phyloP scores from a whole-genome alignment of 2,888 invertebrate genomes.

The Branchipolynoe longqiensis region DNA sequence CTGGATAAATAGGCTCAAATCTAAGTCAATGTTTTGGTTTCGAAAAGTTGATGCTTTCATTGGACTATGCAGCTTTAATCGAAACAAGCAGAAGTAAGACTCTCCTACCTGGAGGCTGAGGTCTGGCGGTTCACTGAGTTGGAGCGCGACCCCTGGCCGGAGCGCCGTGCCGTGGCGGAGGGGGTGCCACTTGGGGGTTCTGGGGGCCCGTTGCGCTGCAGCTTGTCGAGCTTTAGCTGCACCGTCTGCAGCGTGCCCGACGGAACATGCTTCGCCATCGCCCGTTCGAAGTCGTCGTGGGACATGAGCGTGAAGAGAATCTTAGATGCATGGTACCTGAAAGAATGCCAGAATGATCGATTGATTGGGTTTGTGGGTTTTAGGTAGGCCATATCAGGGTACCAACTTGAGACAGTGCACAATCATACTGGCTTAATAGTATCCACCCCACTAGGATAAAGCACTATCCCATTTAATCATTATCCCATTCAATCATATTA shows the following conservation, averaged over 20 bases:
- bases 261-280: slow-evolving; percentile 90
- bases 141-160: slow-evolving; percentile 77
- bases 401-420: too few relatives aligned
- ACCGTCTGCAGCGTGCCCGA: slow-evolving; percentile 84
- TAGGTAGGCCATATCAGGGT: too few relatives aligned
- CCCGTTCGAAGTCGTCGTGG: slow-evolving; percentile 89
- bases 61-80: too few relatives aligned
- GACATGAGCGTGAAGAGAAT: slow-evolving; percentile 88
- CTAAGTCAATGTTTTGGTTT: too few relatives aligned
- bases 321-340: slow-evolving; percentile 73
- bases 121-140: slow-evolving; percentile 73
- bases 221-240: slow-evolving; percentile 88
- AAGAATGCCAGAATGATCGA: slow-evolving; percentile 11
- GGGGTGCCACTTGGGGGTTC: slow-evolving; percentile 71
- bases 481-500: too few relatives aligned
- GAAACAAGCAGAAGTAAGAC: too few relatives aligned
- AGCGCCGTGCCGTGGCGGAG: slow-evolving; percentile 76
- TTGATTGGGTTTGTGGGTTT: too few relatives aligned
- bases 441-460: too few relatives aligned
- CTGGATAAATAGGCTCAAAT: too few relatives aligned
- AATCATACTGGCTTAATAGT: too few relatives aligned
- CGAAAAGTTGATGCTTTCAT: too few relatives aligned
- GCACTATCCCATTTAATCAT: too few relatives aligned
- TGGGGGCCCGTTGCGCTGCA: slow-evolving; percentile 83
- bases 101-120: slow-evolving; percentile 75